Evolutionary conservation across 1,140 invertebrate genomes (phyloP), one percentile per base, ranked within the genome.

Genomic region (Drosophila sulfurigaster): DNA sequence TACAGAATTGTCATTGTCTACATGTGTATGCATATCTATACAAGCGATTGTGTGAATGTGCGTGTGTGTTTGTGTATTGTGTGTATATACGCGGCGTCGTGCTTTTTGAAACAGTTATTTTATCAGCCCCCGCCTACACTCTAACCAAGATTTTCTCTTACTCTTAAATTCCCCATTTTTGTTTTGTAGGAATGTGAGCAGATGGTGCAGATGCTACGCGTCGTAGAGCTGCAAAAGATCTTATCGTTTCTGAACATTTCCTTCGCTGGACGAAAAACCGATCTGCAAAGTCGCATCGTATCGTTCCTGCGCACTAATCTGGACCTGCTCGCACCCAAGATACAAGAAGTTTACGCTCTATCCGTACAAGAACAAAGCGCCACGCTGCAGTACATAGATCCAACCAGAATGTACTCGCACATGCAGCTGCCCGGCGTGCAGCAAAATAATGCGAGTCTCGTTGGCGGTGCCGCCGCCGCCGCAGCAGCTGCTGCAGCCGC

Each of bases 241-340:
- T 93, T 98, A 93, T 94, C 98, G 85, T 96, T 95, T 92, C 96
- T 96, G 93, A 97, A 97, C 91, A 96, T 96, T 80, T 94, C 95
- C 92, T 97, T 97, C 93, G 97, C 97, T 83, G 97, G 97, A 75
- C 94, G 97, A 92, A 98, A 98, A 94, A 95, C 95, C 75, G 97
- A 98, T 93, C 94, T 98, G 59, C 96, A 98, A 93, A 93, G 94
- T 69, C 94, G 97, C 92, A 96, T 97, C 75, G 91, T 96, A 69
- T 95, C 97, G 88, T 94, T 98, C 68, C 93, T 97, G 62, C 95
- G 95, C 92, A 94, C 95, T 75, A 94, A 95, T 87, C 95, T 96
- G 51, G 93, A 95, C 75, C 94, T 95, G 65, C 94, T 97, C 65
- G 94, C 96, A 79, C 94, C 95, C 68, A 98, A 97, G 94, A 96